A percentile compares a stretch with the other conserved stretches of the same genome.
Evolutionary conservation across 1,140 invertebrate genomes (phyloP).

Genomic region (Plectrocnemia conspersa): DNA sequence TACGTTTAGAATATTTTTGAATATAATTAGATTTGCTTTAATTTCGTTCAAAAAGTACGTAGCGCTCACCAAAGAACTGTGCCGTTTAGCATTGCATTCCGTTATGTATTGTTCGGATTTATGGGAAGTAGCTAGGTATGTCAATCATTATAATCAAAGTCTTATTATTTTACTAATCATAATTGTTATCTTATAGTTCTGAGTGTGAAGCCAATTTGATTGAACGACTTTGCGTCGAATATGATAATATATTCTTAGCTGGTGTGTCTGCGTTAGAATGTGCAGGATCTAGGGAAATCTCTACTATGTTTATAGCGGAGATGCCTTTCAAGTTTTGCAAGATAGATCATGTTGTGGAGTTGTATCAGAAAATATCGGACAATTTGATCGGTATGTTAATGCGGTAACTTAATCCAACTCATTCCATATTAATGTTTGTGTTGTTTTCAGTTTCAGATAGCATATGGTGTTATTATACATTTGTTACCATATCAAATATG

Average conservation of each 20-base stretch:
- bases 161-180: neutral
- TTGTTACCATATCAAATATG: constrained; percentile 32
- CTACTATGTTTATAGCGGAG: constrained; percentile 29
- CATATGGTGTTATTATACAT: constrained; percentile 29
- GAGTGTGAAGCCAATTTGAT: constrained; percentile 26
- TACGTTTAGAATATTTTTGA: constrained; percentile 17
- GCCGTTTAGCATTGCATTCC: constrained; percentile 25
- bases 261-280: constrained; percentile 27
- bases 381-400: constrained; percentile 23
- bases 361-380: constrained; percentile 14
- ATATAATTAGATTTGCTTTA: constrained; percentile 22
- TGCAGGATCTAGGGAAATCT: constrained; percentile 23
- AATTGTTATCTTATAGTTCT: constrained; percentile 14
- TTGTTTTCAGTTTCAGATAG: constrained; percentile 30
- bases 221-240: constrained; percentile 23
- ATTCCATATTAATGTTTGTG: neutral
- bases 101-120: constrained; percentile 33
- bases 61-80: constrained; percentile 31
- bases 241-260: constrained; percentile 28
- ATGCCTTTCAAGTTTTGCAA: constrained; percentile 23
- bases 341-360: constrained; percentile 7
- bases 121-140: constrained; percentile 29
- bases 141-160: neutral
- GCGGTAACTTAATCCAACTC: neutral
- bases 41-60: constrained; percentile 28